A percentile compares a stretch with the other conserved stretches of the same genome.
Conservation (phyloP, 30 jellyfish, hydroid and myxozoan genomes). For the Cassiopea andromeda region DNA sequence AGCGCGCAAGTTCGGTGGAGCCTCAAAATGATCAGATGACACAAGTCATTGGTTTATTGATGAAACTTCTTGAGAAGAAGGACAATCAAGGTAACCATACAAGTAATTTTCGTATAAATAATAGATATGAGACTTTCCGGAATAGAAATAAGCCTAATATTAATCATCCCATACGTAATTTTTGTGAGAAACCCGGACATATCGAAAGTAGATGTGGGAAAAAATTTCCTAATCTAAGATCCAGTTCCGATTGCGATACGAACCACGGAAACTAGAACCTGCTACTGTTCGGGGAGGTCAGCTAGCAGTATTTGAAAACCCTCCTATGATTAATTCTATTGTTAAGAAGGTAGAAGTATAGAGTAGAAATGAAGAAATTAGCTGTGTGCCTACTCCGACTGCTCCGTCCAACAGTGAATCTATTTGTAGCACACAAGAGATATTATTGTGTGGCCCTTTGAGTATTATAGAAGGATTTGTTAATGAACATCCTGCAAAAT, state of each 20-base stretch:
- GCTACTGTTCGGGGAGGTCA: slow-evolving; percentile 67
- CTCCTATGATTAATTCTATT: slow-evolving; percentile 5
- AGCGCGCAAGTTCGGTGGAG: slow-evolving; percentile 13
- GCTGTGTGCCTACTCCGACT: neutral
- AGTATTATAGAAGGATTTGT: slow-evolving; percentile 33
- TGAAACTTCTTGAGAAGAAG: slow-evolving; percentile 7
- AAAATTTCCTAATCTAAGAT: neutral
- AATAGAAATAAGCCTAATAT: too few relatives aligned
- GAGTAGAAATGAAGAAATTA: neutral
- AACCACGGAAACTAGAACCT: slow-evolving; percentile 61
- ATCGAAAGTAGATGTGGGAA: slow-evolving; percentile 39
- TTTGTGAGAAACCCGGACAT: slow-evolving; percentile 48
- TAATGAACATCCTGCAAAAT: slow-evolving; percentile 40
- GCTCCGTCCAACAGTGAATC: neutral
- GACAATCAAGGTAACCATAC: neutral
- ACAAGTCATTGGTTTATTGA: slow-evolving; percentile 43
- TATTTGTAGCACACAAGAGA: neutral
- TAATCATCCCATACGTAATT: slow-evolving; percentile 46
- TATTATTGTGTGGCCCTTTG: slow-evolving; percentile 45
- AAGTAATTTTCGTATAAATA: neutral
- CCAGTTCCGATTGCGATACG: neutral
- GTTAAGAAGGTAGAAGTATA: neutral
- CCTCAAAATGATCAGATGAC: slow-evolving; percentile 30
- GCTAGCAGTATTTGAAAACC: slow-evolving; percentile 30
- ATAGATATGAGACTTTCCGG: neutral